Evolutionary conservation across 2,888 invertebrate species (phyloP).

Genomic region (Ormyrus nitidulus): DNA sequence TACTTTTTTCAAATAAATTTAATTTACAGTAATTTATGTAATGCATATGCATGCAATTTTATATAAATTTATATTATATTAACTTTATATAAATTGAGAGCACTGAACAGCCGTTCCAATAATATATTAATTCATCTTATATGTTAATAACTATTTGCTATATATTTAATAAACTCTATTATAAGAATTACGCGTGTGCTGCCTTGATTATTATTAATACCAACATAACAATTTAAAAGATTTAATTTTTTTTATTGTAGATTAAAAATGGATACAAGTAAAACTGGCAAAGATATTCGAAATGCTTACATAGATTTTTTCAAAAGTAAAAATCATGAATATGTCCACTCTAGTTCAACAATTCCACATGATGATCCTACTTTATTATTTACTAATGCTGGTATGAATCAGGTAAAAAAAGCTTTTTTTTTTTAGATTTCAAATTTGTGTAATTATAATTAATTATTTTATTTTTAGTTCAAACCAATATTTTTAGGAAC

Average conservation of each 20-base stretch:
- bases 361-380: slow-evolving; percentile 99
- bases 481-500: slow-evolving; percentile 98
- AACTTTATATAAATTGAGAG: not conserved
- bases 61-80: not conserved
- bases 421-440: too few species aligned
- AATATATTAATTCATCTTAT: too few species aligned
- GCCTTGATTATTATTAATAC: too few species aligned
- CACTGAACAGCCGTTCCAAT: too few species aligned
- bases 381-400: slow-evolving; percentile 97
- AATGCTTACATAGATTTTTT: slow-evolving; percentile 93
- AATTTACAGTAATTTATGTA: too few species aligned
- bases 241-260: slow-evolving; percentile 18
- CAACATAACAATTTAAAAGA: not conserved
- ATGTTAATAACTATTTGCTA: not conserved
- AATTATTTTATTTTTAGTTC: slow-evolving; percentile 78
- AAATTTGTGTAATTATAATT: too few species aligned
- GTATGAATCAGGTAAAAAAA: slow-evolving; percentile 92
- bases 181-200: too few species aligned
- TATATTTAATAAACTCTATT: not conserved
- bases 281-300: slow-evolving; percentile 88
- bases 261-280: slow-evolving; percentile 77
- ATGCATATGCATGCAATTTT: too few species aligned
- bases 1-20: too few species aligned
- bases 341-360: slow-evolving; percentile 98
- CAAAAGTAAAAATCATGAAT: slow-evolving; percentile 89